These are phyloP conservation scores for Oreamnos americanus DNA, from an alignment of 2,113 vertebrate species.

Conservation along the genomic window DNA sequence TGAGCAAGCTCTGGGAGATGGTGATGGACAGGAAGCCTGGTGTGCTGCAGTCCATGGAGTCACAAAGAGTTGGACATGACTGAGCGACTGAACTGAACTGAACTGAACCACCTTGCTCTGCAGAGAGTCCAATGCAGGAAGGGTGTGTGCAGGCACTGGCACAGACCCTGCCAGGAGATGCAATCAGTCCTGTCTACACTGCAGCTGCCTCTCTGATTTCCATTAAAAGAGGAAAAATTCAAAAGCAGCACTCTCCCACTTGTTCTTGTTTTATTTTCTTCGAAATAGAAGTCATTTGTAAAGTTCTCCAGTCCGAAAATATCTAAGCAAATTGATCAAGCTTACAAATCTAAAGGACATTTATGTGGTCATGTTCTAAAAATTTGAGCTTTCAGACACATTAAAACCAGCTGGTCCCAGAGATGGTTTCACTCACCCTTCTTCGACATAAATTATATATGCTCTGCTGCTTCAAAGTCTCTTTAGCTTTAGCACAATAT, in stretches of 20 bases:
- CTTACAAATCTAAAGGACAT: conserved; percentile 44
- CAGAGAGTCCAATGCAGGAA: background rate
- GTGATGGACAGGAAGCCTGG: background rate
- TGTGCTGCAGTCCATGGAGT: background rate
- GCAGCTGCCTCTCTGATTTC: background rate
- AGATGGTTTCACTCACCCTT: background rate
- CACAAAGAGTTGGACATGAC: background rate
- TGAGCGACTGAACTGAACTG: background rate
- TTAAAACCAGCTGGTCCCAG: conserved; percentile 35
- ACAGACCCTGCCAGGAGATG: background rate
- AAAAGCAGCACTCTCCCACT: background rate
- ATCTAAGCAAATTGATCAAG: conserved; percentile 43
- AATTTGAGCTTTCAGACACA: conserved; percentile 46
- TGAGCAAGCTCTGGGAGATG: background rate
- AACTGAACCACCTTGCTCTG: background rate
- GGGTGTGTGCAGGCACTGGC: background rate
- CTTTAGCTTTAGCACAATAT: conserved; percentile 28
- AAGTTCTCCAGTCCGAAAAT: conserved; percentile 48
- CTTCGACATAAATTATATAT: conserved; percentile 55
- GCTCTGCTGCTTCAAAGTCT: conserved; percentile 34
- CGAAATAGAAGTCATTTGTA: conserved; percentile 35
- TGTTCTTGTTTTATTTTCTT: conserved; percentile 1
- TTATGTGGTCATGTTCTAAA: conserved; percentile 29
- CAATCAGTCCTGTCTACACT: background rate
- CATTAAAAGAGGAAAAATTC: background rate